Conservation (phyloP, 1,140 invertebrate genomes). For the Bacillus rossius region DNA sequence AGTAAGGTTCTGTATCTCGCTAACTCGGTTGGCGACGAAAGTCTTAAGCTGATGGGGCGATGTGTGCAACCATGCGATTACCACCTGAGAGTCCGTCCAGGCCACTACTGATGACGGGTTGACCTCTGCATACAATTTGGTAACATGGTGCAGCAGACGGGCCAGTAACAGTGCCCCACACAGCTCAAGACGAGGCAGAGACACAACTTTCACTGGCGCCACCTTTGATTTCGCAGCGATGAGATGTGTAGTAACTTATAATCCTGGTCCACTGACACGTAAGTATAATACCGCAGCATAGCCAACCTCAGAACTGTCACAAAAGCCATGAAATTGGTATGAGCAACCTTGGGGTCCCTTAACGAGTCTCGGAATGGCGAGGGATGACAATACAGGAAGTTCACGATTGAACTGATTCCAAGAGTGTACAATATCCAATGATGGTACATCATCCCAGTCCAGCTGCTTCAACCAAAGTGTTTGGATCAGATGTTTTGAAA, state of each 20-base stretch:
- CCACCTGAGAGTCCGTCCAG: constrained; percentile 38
- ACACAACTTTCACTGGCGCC: not conserved
- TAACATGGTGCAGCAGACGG: not conserved
- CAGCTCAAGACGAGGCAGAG: constrained; percentile 15
- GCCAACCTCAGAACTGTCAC: constrained; percentile 35
- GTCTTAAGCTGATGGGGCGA: constrained; percentile 31
- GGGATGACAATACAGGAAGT: constrained; percentile 18
- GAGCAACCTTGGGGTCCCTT: not conserved
- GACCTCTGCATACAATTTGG: not conserved
- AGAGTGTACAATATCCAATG: constrained; percentile 15
- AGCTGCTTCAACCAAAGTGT: constrained; percentile 34
- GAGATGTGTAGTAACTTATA: not conserved
- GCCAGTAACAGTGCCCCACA: not conserved
- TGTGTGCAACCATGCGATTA: constrained; percentile 34
- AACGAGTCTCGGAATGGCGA: constrained; percentile 21
- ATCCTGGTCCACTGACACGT: not conserved
- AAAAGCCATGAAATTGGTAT: constrained; percentile 34
- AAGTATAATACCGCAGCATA: constrained; percentile 41
- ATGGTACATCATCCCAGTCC: constrained; percentile 38
- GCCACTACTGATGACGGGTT: not conserved
- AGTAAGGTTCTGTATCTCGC: constrained; percentile 27
- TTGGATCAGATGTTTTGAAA: constrained; percentile 44
- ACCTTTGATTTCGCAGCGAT: constrained; percentile 2
- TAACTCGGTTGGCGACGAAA: constrained; percentile 39
- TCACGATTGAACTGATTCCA: constrained; percentile 23